Evolutionary conservation across 2,888 invertebrate species (phyloP).

Genomic region (Abrostola triplasia): DNA sequence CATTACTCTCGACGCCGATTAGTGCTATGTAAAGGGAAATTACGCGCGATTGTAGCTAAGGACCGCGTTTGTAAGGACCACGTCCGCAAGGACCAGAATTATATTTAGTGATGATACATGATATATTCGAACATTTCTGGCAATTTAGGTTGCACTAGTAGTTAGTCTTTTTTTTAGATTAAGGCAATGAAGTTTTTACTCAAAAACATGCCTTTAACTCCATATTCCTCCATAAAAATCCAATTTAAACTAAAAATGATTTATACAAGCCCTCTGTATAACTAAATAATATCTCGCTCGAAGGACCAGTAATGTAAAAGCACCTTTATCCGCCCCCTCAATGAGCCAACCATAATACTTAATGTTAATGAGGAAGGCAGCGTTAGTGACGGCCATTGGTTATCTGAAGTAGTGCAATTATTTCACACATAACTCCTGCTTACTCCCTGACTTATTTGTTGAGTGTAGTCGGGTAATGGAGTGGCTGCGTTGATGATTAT

Average conservation of each 20-base stretch:
- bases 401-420: slow-evolving; percentile 44
- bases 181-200: too few relatives aligned
- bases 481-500: slow-evolving; percentile 5
- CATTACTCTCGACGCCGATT: slow-evolving; percentile 35
- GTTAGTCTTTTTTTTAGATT: too few relatives aligned
- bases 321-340: slow-evolving; percentile 8
- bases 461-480: background rate
- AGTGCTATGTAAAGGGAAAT: slow-evolving; percentile 36
- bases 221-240: too few relatives aligned
- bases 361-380: slow-evolving; percentile 34
- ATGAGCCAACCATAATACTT: slow-evolving; percentile 27
- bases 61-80: slow-evolving; percentile 1
- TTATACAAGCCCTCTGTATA: too few relatives aligned
- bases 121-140: too few relatives aligned
- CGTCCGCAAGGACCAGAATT: background rate
- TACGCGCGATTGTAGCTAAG: slow-evolving; percentile 30
- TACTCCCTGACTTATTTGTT: slow-evolving; percentile 43
- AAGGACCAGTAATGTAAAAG: slow-evolving; percentile 1
- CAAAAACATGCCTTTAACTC: too few relatives aligned
- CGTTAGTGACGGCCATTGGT: slow-evolving; percentile 47
- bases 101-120: background rate
- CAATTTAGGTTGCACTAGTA: too few relatives aligned
- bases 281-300: background rate
- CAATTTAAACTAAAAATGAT: too few relatives aligned
- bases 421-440: slow-evolving; percentile 52